Conservation (phyloP, 2,113 vertebrate genomes). For the Burhinus bistriatus region DNA sequence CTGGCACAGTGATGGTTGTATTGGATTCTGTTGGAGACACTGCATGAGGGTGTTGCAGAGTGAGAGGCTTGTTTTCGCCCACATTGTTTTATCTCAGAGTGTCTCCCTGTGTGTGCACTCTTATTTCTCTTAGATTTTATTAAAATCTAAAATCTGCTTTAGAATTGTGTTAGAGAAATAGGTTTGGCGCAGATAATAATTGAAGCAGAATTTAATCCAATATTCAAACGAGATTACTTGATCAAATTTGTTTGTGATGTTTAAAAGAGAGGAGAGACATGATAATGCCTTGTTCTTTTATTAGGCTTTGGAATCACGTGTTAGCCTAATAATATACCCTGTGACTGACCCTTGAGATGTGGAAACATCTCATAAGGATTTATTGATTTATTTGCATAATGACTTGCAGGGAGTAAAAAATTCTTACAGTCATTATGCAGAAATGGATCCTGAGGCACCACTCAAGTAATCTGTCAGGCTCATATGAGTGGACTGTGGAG, state of each 20-base stretch:
- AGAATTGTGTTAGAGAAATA: neutral
- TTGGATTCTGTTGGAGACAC: neutral
- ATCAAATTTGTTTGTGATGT: neutral
- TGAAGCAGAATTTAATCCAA: neutral
- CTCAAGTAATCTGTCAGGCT: neutral
- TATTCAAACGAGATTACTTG: neutral
- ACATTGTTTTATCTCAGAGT: neutral
- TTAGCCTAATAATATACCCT: neutral
- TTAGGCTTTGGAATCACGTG: neutral
- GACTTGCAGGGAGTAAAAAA: neutral
- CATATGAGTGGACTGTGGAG: neutral
- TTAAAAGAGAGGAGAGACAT: neutral
- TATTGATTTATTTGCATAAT: neutral
- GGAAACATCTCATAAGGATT: neutral
- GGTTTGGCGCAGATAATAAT: neutral
- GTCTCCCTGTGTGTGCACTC: neutral
- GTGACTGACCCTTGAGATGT: neutral
- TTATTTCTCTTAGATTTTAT: neutral
- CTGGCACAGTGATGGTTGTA: neutral
- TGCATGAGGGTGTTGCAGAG: rapidly evolving
- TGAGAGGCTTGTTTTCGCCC: neutral
- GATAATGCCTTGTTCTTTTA: neutral
- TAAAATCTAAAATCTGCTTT: neutral
- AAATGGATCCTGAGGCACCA: neutral
- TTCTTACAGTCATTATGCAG: neutral